Evolutionary conservation across 2,797 vertebrate species (phyloP).

Genomic region (Malurus splendens): DNA sequence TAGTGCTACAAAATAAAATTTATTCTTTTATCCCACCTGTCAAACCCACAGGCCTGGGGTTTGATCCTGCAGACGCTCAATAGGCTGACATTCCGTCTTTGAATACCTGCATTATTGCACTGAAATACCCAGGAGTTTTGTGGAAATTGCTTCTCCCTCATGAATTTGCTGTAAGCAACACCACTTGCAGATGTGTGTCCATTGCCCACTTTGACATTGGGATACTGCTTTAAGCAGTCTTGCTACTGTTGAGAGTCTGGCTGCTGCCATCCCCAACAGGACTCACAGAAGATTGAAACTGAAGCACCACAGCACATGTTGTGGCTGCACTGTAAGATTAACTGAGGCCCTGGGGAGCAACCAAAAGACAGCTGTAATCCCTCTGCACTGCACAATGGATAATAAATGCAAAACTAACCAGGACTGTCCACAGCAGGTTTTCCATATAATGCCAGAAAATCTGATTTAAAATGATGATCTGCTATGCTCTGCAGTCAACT

Average conservation of each 20-base stretch:
- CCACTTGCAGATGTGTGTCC: background rate
- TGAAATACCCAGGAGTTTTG: background rate
- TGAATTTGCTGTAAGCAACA: background rate
- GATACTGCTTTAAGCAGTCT: background rate
- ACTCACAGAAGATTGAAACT: background rate
- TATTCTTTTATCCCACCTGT: background rate
- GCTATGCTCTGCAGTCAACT: background rate
- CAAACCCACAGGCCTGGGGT: background rate
- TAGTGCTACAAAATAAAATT: background rate
- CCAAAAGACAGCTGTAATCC: background rate
- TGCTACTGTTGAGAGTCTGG: background rate
- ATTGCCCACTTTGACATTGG: background rate
- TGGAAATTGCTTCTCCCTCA: background rate
- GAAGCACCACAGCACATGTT: background rate
- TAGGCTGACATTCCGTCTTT: background rate
- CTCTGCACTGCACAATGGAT: background rate
- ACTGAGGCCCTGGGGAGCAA: background rate
- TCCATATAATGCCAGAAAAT: background rate
- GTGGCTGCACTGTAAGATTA: background rate
- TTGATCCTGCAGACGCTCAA: background rate
- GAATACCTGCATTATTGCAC: background rate
- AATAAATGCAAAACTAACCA: background rate
- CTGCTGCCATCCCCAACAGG: background rate
- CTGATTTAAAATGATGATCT: background rate
- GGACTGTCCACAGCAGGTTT: background rate